A percentile compares a stretch with the other conserved stretches of the same genome.
Evolutionary conservation across 2,797 vertebrate species (phyloP).

Genomic region (Prionace glauca): DNA sequence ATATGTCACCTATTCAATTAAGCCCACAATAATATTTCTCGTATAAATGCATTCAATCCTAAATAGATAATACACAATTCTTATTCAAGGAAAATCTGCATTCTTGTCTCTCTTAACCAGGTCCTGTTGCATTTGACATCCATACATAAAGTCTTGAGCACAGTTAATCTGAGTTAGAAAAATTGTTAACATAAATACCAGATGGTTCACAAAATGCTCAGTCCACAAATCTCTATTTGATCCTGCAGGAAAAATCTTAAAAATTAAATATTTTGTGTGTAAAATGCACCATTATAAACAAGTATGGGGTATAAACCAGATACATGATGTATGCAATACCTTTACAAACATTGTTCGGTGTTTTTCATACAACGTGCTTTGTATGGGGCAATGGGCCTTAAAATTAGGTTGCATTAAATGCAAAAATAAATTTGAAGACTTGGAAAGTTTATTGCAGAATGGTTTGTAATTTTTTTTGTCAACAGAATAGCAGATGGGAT

Average conservation of each 20-base stretch:
- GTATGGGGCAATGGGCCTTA: neutral
- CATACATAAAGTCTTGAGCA: neutral
- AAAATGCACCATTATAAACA: neutral
- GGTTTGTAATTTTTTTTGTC: neutral
- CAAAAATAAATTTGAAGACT: neutral
- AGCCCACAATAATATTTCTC: neutral
- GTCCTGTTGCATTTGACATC: neutral
- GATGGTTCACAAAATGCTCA: neutral
- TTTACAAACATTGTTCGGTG: neutral
- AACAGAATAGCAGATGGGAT: neutral
- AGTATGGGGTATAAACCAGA: neutral
- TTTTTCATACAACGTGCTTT: neutral
- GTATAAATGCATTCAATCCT: neutral
- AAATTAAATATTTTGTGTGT: neutral
- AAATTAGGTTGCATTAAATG: no score
- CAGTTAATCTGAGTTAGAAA: neutral
- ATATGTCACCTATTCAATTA: neutral
- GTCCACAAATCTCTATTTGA: neutral
- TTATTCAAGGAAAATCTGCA: neutral
- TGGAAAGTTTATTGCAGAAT: neutral
- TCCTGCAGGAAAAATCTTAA: neutral
- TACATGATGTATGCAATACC: neutral
- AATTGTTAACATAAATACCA: neutral
- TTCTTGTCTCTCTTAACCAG: neutral
- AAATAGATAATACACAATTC: neutral